Base-by-base conservation (phyloP, 2,113 vertebrate species). In the Siphamia tubifer region DNA sequence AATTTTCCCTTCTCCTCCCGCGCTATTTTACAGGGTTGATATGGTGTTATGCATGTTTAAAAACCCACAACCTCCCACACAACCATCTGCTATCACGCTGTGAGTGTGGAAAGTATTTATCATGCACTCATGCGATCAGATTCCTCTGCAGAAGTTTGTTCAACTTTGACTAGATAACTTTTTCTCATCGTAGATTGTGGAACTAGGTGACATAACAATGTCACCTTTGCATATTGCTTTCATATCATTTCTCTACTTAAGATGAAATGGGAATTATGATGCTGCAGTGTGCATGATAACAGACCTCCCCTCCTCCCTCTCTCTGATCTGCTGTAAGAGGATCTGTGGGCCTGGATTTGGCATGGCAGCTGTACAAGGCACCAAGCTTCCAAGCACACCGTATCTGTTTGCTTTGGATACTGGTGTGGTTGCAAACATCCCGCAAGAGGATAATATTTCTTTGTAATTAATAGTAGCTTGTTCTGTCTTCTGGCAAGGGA, bases 381-480 rank as follows among this genome's bases (percentile, higher is more conserved):
- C 78, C 75, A 38, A 63, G 77, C 83, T 78, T 74, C 69, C 79
- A 81, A 81, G 56, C 72, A 65, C 77, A 70, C 47, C 48, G 53
- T 77, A 83, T 86, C 72, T 89, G 82, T 87, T 87, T 89, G 84
- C 84, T 89, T 76, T 83, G 82, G 84, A 87, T 67, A 87, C 87
- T 68, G 13, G 54, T 60, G 74, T 74, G 81, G 86, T 68, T 81
- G 71, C 57, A 32, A 83, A 74, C 78, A 69, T 76, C 66, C 45
- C 48, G 57, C 67, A 58, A 87, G 62, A 79, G 75, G 69, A 85
- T 87, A 77, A 75, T 77, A 80, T 89, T 80, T 87, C 84, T 69
- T 76, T 55, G 80, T 87, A 85, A 87, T 82, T 87, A 82, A 87
- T 78, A 74, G 70, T 67, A 76, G 82, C 69, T 67, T 78, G 67